These are phyloP conservation scores for Dasypolia templi DNA, from an alignment of 2,888 invertebrate species.

Conservation along the genomic window DNA sequence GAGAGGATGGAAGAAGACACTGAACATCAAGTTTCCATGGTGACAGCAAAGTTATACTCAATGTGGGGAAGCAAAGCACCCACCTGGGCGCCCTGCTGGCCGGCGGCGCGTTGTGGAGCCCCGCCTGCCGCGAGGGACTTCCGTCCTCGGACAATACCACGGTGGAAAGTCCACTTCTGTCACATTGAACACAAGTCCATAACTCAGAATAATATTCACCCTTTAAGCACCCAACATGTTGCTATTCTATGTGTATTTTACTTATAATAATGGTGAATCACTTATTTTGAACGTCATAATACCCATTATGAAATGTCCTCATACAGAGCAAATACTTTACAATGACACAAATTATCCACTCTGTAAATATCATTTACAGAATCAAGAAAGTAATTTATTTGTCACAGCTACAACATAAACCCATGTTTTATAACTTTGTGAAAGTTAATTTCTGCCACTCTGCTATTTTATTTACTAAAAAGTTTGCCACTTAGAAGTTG, in stretches of 20 bases:
- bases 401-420: slow-evolving; percentile 31
- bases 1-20: slow-evolving; percentile 79
- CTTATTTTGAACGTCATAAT: slow-evolving; percentile 39
- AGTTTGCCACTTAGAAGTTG: slow-evolving; percentile 53
- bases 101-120: slow-evolving; percentile 85
- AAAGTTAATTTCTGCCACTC: slow-evolving; percentile 76
- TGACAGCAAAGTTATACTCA: slow-evolving; percentile 72
- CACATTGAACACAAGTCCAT: slow-evolving; percentile 82
- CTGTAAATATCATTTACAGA: slow-evolving; percentile 23
- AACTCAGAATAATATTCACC: slow-evolving; percentile 67
- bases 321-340: slow-evolving; percentile 74
- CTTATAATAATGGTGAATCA: slow-evolving; percentile 41
- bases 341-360: slow-evolving; percentile 52
- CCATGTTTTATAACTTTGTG: slow-evolving; percentile 31
- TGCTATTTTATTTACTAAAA: slow-evolving; percentile 84
- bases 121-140: slow-evolving; percentile 90
- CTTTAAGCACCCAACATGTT: slow-evolving; percentile 61
- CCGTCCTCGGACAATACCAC: slow-evolving; percentile 94
- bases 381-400: slow-evolving; percentile 30
- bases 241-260: slow-evolving; percentile 35
- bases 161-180: slow-evolving; percentile 95
- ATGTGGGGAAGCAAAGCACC: slow-evolving; percentile 80
- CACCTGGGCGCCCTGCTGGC: slow-evolving; percentile 90
- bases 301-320: slow-evolving; percentile 61
- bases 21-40: slow-evolving; percentile 77